Percentiles rank a stretch among this genome's conserved stretches.
Conservation (phyloP, 2,888 invertebrate genomes). For the Habroteleia sp. region DNA sequence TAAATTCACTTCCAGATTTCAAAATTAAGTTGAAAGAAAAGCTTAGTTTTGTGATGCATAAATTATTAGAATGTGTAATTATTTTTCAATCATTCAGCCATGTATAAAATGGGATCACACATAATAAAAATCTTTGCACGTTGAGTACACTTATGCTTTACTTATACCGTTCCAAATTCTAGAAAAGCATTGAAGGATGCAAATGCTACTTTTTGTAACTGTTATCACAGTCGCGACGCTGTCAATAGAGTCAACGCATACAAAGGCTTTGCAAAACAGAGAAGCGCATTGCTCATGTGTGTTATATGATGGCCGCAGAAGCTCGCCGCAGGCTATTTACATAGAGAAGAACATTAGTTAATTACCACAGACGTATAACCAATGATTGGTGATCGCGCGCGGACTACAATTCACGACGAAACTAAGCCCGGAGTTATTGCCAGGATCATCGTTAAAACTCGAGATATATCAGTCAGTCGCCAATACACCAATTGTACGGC, state of each 20-base stretch:
- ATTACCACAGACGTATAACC: slow-evolving; percentile 78
- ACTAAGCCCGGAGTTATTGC: slow-evolving; percentile 80
- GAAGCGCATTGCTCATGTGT: slow-evolving; percentile 19
- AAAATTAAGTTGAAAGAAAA: too few species aligned
- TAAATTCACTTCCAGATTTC: too few species aligned
- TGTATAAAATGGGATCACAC: too few species aligned
- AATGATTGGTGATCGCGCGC: slow-evolving; percentile 79
- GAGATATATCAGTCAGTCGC: slow-evolving; percentile 77
- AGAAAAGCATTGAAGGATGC: too few species aligned
- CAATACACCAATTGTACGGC: slow-evolving; percentile 47
- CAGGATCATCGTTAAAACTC: slow-evolving; percentile 80
- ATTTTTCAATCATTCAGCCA: too few species aligned
- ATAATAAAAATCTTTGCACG: too few species aligned
- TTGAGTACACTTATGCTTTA: too few species aligned
- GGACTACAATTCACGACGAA: slow-evolving; percentile 75
- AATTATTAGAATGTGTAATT: too few species aligned
- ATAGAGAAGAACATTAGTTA: slow-evolving; percentile 81
- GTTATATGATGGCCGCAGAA: slow-evolving; percentile 28
- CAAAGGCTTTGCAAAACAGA: slow-evolving; percentile 7
- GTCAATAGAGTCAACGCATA: background rate
- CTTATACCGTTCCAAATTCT: too few species aligned
- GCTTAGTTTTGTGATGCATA: too few species aligned
- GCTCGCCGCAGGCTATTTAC: slow-evolving; percentile 70
- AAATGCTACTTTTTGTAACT: too few species aligned
- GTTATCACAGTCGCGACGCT: slow-evolving; percentile 1